phyloP scores from a whole-genome alignment of 2,797 vertebrate genomes.

The Morus bassanus region DNA sequence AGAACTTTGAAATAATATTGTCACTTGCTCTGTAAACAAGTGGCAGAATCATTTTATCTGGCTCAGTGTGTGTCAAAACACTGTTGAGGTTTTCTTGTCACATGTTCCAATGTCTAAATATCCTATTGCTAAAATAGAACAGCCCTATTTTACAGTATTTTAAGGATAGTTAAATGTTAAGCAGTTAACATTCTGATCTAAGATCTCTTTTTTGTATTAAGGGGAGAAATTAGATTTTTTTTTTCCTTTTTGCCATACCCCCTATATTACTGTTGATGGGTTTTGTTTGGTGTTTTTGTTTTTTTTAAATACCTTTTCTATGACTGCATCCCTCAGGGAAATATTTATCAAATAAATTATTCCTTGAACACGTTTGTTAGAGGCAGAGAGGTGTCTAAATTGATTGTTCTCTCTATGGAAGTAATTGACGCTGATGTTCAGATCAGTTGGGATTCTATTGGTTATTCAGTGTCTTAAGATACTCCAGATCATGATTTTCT shows the following conservation, averaged over 20 bases:
- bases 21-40: slow-evolving; percentile 41
- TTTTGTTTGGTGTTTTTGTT: neutral
- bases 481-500: neutral
- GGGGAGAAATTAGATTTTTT: neutral
- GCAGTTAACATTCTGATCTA: neutral
- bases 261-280: neutral
- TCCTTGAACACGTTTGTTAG: neutral
- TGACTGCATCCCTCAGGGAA: neutral
- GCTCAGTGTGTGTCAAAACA: slow-evolving; percentile 19
- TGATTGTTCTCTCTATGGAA: neutral
- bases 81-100: neutral
- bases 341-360: neutral
- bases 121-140: neutral
- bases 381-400: neutral
- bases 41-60: slow-evolving; percentile 4
- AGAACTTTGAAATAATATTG: neutral
- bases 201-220: no score
- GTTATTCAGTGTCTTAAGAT: neutral
- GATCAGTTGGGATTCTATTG: neutral
- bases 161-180: neutral
- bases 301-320: neutral
- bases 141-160: neutral
- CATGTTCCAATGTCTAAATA: neutral
- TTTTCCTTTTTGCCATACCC: fast-evolving
- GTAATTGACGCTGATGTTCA: neutral